phyloP scores from a whole-genome alignment of 2,797 vertebrate genomes.

The Staurois parvus region DNA sequence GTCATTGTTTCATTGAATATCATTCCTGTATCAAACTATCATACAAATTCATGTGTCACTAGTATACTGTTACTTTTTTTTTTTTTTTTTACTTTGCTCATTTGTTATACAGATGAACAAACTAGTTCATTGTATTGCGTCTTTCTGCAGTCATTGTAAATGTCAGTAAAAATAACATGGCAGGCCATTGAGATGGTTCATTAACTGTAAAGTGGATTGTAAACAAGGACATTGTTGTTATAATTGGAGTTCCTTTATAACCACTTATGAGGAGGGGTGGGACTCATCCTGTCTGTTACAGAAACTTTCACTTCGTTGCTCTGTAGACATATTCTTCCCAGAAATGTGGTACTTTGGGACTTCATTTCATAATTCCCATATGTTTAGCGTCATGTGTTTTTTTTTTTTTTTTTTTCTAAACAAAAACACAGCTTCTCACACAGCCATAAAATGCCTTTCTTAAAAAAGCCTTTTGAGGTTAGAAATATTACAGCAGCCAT shows the following conservation, averaged over 20 bases:
- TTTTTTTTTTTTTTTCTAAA: too few relatives aligned
- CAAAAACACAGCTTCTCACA: not conserved
- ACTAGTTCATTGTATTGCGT: not conserved
- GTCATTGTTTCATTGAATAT: too few relatives aligned
- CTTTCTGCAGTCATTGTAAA: not conserved
- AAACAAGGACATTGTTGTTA: constrained; percentile 31
- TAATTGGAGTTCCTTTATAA: constrained; percentile 19
- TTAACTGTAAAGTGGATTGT: constrained; percentile 8
- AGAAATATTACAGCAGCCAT: too few relatives aligned
- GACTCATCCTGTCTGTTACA: not conserved
- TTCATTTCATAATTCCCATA: not conserved
- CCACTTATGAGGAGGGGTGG: constrained; percentile 1
- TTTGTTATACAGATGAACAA: too few relatives aligned
- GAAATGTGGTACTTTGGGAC: not conserved
- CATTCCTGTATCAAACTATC: too few relatives aligned
- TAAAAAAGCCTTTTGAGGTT: too few relatives aligned
- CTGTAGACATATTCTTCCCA: not conserved
- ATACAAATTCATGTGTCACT: too few relatives aligned
- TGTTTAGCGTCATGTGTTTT: not conserved
- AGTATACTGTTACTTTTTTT: too few relatives aligned
- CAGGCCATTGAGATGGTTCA: constrained; percentile 6
- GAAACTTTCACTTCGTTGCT: not conserved
- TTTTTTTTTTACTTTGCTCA: too few relatives aligned
- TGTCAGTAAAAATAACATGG: not conserved
- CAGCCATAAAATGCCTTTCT: too few relatives aligned